phyloP scores from a whole-genome alignment of 2,797 vertebrate species.

The Syndactyla subalaris region DNA sequence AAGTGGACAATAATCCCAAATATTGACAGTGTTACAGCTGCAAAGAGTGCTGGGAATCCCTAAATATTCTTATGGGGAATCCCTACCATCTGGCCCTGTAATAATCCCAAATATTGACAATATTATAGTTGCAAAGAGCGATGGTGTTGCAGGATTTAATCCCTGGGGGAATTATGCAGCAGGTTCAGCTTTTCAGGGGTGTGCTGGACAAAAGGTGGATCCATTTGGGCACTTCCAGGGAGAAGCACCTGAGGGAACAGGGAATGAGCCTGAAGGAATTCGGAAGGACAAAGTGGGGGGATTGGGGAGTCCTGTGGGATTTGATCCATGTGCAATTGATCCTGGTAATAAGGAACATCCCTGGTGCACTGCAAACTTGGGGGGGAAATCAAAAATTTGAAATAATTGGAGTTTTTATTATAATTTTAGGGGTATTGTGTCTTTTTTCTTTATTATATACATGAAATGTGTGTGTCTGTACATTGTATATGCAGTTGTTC shows the following conservation, averaged over 20 bases:
- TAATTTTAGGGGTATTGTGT: background rate
- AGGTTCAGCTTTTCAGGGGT: no score
- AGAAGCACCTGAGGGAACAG: no score
- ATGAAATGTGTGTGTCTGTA: fast-evolving
- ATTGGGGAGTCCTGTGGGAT: background rate
- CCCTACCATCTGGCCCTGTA: background rate
- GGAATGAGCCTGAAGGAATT: no score
- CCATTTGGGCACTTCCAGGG: no score
- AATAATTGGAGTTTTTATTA: background rate
- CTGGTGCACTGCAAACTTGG: background rate
- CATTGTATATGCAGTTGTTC: background rate
- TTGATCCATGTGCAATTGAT: background rate
- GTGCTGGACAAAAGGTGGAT: no score
- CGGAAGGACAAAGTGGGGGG: background rate
- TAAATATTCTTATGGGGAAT: background rate
- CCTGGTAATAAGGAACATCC: background rate
- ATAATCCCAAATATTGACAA: background rate
- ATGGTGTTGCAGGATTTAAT: no score
- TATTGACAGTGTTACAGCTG: background rate
- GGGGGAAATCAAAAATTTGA: background rate
- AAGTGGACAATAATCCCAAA: background rate
- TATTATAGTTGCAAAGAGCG: background rate
- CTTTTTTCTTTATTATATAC: background rate
- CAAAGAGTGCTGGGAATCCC: background rate
- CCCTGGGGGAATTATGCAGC: no score